Evolutionary conservation across 1,140 invertebrate species (phyloP), one percentile per base, ranked within the genome.

Genomic region (Xylocopa sonorina): DNA sequence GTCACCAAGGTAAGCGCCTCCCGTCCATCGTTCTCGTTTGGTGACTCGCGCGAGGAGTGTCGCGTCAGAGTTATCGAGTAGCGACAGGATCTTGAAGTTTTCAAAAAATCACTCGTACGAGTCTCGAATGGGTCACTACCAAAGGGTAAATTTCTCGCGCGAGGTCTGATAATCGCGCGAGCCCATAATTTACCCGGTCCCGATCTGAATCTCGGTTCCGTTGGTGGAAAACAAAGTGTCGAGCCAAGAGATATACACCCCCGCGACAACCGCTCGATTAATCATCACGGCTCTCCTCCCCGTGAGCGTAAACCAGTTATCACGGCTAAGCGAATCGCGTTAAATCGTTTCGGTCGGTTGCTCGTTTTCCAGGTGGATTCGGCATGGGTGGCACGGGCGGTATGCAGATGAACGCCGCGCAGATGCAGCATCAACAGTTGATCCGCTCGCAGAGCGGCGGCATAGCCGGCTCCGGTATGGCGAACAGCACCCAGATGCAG

Each of bases 1-100:
- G 94, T 79, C 95, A 95, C 90, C 94, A 95, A 93, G 94, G 95
- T 96, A 82, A 73, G 58, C 63, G 21, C 24, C 32, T 60, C 57
- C 21, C 32, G 51, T 63, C 24, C 24, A 3, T 32, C 38, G 9
- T 41, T 3, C 32, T 5, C 48, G 3, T 6, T 24, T 32, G 58
- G 43, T 24, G 4, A 43, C n/a, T 46, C 27, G 27, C 38, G n/a
- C 55, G 71, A 18, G n/a, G 7, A 60, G 57, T 16, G 34, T 10
- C 12, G 29, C 9, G 29, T 18, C n/a, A 48, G 14, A 29, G 32
- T 9, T 38, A 48, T 67, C 29, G 29, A 32, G 18, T 51, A 53
- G 53, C 32, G 12, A 4, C 12, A n/a, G 9, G 3, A 24, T 12
- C 24, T 14, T 66, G n/a, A n/a, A n/a, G n/a, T n/a, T n/a, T n/a